A percentile compares a stretch with the other conserved stretches of the same genome.
Conservation (phyloP, 2,797 vertebrate genomes). For the Ptychobarbus kaznakovi region DNA sequence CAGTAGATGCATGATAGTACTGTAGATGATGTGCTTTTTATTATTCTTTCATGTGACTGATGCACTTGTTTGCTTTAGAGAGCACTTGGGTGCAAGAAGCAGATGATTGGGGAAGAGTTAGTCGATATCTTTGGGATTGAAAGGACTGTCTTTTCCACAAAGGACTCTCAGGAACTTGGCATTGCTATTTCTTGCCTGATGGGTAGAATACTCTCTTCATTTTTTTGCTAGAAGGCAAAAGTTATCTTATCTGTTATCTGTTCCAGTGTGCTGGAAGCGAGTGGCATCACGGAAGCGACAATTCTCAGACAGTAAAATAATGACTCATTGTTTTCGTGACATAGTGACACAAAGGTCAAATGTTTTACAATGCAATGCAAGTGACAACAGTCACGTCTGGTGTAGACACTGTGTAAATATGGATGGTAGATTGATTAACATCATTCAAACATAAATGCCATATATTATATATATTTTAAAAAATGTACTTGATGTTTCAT, state of each 20-base stretch:
- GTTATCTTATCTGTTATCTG: background rate
- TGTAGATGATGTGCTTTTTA: background rate
- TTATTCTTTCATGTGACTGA: background rate
- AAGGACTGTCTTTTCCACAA: conserved; percentile 69
- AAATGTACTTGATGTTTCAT: background rate
- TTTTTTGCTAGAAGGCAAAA: background rate
- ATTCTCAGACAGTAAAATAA: background rate
- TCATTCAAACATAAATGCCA: no score
- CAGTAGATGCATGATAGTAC: background rate
- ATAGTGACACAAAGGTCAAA: background rate
- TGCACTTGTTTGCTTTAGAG: conserved; percentile 69
- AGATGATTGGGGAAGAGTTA: conserved; percentile 71
- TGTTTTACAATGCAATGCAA: background rate
- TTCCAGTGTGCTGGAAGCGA: background rate
- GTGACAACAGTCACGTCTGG: background rate
- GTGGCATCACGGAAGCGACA: background rate
- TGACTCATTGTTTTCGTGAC: background rate
- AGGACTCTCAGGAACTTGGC: conserved; percentile 76
- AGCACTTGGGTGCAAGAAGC: conserved; percentile 76
- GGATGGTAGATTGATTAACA: background rate
- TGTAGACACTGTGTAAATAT: no score
- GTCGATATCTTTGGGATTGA: conserved; percentile 84
- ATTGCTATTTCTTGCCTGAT: conserved; percentile 84
- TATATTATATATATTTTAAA: background rate
- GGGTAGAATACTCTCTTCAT: conserved; percentile 76